Evolutionary conservation across 2,888 invertebrate genomes (phyloP).

Genomic region (Agelastica alni): DNA sequence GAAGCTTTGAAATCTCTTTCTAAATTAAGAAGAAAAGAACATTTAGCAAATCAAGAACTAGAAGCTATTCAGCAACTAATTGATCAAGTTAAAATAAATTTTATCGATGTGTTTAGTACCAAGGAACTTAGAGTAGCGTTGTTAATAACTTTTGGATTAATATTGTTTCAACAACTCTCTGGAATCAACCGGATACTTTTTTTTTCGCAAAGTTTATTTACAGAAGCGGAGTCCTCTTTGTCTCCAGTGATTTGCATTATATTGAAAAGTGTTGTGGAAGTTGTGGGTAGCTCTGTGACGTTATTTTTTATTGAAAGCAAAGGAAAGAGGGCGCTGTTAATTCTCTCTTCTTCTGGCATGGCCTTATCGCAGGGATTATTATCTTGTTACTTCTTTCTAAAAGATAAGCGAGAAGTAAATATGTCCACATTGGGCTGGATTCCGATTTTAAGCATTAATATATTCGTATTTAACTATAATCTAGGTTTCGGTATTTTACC

Average conservation of each 20-base stretch:
- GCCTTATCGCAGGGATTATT: slow-evolving; percentile 56
- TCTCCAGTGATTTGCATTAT: slow-evolving; percentile 71
- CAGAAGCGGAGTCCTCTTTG: slow-evolving; percentile 65
- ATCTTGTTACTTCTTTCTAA: slow-evolving; percentile 58
- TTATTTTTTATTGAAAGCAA: slow-evolving; percentile 76
- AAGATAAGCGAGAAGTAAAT: slow-evolving; percentile 64
- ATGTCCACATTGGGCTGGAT: slow-evolving; percentile 64
- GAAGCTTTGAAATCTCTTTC: slow-evolving; percentile 63
- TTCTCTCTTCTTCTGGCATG: slow-evolving; percentile 73
- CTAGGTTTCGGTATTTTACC: slow-evolving; percentile 70
- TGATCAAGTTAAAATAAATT: slow-evolving; percentile 57
- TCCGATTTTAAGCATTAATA: slow-evolving; percentile 70
- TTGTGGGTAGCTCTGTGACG: slow-evolving; percentile 70
- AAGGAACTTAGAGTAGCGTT: slow-evolving; percentile 74
- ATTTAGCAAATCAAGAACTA: slow-evolving; percentile 62
- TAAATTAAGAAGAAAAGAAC: slow-evolving; percentile 60
- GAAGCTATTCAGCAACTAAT: slow-evolving; percentile 38
- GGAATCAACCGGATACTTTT: slow-evolving; percentile 53
- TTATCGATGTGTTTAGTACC: slow-evolving; percentile 61
- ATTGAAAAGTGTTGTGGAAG: slow-evolving; percentile 74
- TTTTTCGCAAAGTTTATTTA: slow-evolving; percentile 67
- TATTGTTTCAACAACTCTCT: slow-evolving; percentile 78
- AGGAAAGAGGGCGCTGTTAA: slow-evolving; percentile 72
- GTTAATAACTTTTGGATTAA: slow-evolving; percentile 70
- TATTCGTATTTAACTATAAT: slow-evolving; percentile 67